Base-by-base conservation (phyloP, 2,888 invertebrate species). In the Zhuqinia jingwanae region DNA sequence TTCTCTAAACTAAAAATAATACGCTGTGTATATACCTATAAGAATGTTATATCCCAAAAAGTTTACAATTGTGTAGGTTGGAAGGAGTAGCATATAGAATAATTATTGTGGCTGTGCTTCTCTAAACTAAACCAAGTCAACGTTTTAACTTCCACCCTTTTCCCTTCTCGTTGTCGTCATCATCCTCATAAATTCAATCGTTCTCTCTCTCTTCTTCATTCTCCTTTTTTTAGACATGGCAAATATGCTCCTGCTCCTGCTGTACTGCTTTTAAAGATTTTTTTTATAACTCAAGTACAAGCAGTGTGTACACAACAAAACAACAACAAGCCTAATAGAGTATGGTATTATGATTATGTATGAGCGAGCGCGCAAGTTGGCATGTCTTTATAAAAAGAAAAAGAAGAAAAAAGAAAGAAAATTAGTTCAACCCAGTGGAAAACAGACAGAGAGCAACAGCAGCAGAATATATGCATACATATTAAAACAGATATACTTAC, bases 361-460 rank as follows among this genome's bases (percentile, higher is more conserved):
- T 58, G 81, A 65, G 56, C n/a, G n/a, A n/a, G n/a, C 25, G 30
- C 10, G 42, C 17, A 60, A 60, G 63, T 82, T 75, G 75, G 63
- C 75, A 75, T 75, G 22, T 77, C 60, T 45, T 36, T 36, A 20
- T n/a, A n/a, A n/a, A n/a, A n/a, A n/a, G n/a, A n/a, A n/a, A n/a
- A n/a, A n/a, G n/a, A n/a, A n/a, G n/a, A n/a, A n/a, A n/a, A n/a
- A n/a, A 47, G 47, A 42, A 50, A 75, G 82, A 82, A 76, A 82
- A 82, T 82, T 82, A 82, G 82, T 82, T 75, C 82, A 82, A n/a
- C 82, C 75, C 82, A 82, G 75, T 75, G 82, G 75, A 82, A 82
- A 82, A 20, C 36, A 73, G 45, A 13, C 27, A 56, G 13, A 76
- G 56, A 77, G 50, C 68, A 80, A 60, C 65, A 79, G 63, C 6